phyloP scores from a whole-genome alignment of 2,888 invertebrate genomes.

The Desoria tigrina region DNA sequence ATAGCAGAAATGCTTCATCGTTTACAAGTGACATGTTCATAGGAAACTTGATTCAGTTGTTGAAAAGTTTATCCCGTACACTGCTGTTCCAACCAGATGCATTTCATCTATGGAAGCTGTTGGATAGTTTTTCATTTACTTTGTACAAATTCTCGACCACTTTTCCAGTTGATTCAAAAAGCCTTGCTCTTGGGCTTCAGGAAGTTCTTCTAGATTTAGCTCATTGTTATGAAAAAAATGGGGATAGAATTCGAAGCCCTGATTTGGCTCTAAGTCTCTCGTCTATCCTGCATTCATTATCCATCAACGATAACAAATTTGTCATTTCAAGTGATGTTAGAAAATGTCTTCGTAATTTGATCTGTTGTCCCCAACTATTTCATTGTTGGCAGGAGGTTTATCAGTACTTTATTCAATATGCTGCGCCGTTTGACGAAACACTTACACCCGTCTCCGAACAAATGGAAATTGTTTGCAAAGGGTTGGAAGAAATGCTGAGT shows the following conservation, averaged over 20 bases:
- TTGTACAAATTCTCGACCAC: slow-evolving; percentile 38
- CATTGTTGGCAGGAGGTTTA: slow-evolving; percentile 35
- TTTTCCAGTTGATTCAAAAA: slow-evolving; percentile 46
- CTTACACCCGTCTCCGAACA: slow-evolving; percentile 11
- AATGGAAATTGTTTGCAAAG: slow-evolving; percentile 18
- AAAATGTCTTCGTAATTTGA: slow-evolving; percentile 32
- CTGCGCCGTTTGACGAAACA: slow-evolving; percentile 30
- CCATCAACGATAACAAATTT: slow-evolving; percentile 29
- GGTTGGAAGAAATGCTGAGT: slow-evolving; percentile 20
- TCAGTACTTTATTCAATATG: slow-evolving; percentile 33
- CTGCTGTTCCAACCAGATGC: slow-evolving; percentile 40
- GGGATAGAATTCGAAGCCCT: slow-evolving; percentile 17
- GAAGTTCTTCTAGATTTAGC: slow-evolving; percentile 41
- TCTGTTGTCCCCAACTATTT: slow-evolving; percentile 27
- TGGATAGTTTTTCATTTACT: slow-evolving; percentile 39
- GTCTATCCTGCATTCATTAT: slow-evolving; percentile 28
- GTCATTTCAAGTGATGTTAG: slow-evolving; percentile 43
- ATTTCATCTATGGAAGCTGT: slow-evolving; percentile 40
- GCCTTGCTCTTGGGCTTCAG: slow-evolving; percentile 41
- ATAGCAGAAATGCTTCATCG: slow-evolving; percentile 1
- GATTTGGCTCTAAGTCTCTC: slow-evolving; percentile 24
- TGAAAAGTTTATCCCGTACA: slow-evolving; percentile 44
- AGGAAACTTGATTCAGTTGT: slow-evolving; percentile 37
- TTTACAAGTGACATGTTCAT: slow-evolving; percentile 36
- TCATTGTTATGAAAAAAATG: slow-evolving; percentile 36